Evolutionary conservation across 2,888 invertebrate genomes (phyloP).

Genomic region (Spodoptera picta): DNA sequence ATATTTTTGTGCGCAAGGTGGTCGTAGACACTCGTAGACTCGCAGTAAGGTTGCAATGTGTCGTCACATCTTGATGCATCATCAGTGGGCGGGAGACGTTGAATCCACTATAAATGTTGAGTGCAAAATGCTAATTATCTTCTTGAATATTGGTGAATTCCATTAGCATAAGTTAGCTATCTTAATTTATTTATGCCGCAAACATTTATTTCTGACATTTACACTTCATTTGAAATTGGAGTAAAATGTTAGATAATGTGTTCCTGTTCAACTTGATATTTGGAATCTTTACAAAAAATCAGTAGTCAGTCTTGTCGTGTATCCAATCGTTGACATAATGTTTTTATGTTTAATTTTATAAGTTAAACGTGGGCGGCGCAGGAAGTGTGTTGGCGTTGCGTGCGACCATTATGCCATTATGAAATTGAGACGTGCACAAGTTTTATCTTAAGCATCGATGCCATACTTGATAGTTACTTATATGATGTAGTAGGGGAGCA

Average conservation of each 20-base stretch:
- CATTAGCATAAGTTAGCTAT: background rate
- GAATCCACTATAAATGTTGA: constrained; percentile 20
- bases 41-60: constrained; percentile 20
- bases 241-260: constrained; percentile 30
- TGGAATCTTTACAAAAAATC: constrained; percentile 30
- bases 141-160: background rate
- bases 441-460: constrained; percentile 30
- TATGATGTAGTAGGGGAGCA: background rate
- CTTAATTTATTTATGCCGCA: background rate
- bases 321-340: constrained; percentile 45
- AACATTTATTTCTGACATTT: constrained; percentile 32
- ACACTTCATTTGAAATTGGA: constrained; percentile 22
- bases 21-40: constrained; percentile 3
- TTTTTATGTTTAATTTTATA: constrained; percentile 39
- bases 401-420: constrained; percentile 43
- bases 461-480: constrained; percentile 12
- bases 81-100: constrained; percentile 20
- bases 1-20: constrained; percentile 42
- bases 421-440: constrained; percentile 27
- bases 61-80: constrained; percentile 21
- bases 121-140: constrained; percentile 13
- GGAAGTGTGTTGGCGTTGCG: constrained; percentile 67
- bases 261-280: constrained; percentile 44
- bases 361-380: constrained; percentile 60
- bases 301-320: constrained; percentile 17